Percentiles rank a stretch among this genome's conserved stretches.
Evolutionary conservation across 2,797 vertebrate genomes (phyloP).

Genomic region (Microhierax caerulescens): DNA sequence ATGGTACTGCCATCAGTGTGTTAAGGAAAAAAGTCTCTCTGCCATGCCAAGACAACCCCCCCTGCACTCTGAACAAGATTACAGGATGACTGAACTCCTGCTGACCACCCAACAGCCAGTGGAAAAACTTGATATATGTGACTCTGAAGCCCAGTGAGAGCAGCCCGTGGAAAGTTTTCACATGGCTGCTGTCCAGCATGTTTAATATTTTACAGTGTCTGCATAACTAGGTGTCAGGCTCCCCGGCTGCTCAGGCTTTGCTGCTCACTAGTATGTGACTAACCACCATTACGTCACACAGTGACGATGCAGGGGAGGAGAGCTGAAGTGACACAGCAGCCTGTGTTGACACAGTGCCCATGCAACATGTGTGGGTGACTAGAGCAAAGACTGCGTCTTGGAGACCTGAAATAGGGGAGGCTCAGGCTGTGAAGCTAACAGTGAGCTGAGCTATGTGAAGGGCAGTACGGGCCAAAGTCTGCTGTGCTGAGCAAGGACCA

Average conservation of each 20-base stretch:
- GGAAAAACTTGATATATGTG: neutral
- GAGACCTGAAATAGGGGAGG: neutral
- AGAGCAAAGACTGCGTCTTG: neutral
- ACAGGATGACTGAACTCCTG: neutral
- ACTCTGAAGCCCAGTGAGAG: neutral
- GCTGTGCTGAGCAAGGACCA: neutral
- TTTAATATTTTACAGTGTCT: constrained; percentile 10
- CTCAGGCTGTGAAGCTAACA: neutral
- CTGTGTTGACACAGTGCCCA: neutral
- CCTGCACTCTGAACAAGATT: neutral
- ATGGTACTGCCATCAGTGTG: neutral
- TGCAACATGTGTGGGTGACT: neutral
- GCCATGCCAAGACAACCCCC: neutral
- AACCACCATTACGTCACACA: neutral
- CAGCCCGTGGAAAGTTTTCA: neutral
- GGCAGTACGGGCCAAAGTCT: neutral
- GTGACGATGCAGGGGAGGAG: neutral
- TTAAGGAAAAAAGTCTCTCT: neutral
- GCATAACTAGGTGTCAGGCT: neutral
- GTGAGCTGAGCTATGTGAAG: neutral
- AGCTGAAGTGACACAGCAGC: neutral
- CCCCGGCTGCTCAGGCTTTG: neutral
- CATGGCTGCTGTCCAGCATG: neutral
- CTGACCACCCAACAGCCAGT: neutral
- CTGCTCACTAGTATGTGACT: neutral